These are phyloP conservation scores for Acromyrmex heyeri DNA, from an alignment of 1,140 invertebrate species.

Conservation along the genomic window DNA sequence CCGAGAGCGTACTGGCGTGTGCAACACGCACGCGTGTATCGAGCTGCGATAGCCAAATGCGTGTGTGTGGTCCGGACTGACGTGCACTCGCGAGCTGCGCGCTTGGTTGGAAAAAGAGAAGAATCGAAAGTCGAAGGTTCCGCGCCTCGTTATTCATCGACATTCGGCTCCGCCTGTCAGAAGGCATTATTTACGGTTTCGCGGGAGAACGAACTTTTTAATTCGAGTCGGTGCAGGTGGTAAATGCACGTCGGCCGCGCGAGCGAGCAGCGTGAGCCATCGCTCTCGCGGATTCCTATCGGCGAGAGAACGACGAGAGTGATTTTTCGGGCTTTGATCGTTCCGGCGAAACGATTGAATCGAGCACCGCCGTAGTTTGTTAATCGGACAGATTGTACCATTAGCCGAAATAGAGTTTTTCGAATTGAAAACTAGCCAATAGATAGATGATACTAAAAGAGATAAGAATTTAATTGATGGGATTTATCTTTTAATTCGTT, in stretches of 20 bases:
- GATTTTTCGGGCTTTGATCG: conserved; percentile 62
- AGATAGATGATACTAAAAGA: not conserved
- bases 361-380: conserved; percentile 32
- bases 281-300: conserved; percentile 59
- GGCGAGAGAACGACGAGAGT: conserved; percentile 26
- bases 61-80: conserved; percentile 73
- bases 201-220: conserved; percentile 77
- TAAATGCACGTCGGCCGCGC: conserved; percentile 67
- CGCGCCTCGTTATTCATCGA: conserved; percentile 78
- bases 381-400: conserved; percentile 34
- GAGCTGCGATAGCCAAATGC: conserved; percentile 48
- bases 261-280: conserved; percentile 40
- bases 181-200: conserved; percentile 78
- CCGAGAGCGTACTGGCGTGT: not conserved
- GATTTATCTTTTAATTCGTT: not conserved
- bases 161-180: conserved; percentile 77
- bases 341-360: conserved; percentile 59
- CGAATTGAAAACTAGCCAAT: conserved; percentile 18
- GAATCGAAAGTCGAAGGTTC: conserved; percentile 77
- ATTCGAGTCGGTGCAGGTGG: conserved; percentile 76
- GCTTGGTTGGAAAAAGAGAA: conserved; percentile 63
- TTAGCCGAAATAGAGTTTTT: conserved; percentile 31
- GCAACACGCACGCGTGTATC: not conserved
- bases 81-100: conserved; percentile 55
- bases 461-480: not conserved